Evolutionary conservation across 2,113 vertebrate genomes (phyloP), one percentile per base, ranked within the genome.

Genomic region (Sorex araneus): DNA sequence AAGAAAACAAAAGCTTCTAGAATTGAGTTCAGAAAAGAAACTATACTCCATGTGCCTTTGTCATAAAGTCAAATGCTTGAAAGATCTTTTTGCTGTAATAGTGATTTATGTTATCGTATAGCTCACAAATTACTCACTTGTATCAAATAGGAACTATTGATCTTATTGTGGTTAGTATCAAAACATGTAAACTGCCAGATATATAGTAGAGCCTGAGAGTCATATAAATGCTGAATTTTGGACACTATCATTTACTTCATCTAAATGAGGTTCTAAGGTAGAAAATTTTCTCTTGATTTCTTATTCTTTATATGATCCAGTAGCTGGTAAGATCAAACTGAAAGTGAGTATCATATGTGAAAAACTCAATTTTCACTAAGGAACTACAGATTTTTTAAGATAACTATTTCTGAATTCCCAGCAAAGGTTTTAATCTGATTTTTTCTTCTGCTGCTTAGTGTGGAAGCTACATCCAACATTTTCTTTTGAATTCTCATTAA

Each of bases 11-110:
- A 60, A 21, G 2, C 3, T 60, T 60, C 19, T 21, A 60, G 73
- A 95, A 81, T 45, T 84, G 70, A 96, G 80, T 73, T 92, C 85
- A 94, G 12, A 47, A 67, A 84, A 84, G 15, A 84, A 73, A 88
- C 36, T 7, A 66, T 32, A 77, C 19, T 50, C n/a, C 78, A 32
- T 83, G 21, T 50, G 36, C 32, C 27, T 93, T 75, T 73, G 16
- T 84, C 70, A 80, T 25, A 81, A 90, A 57, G 82, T 21, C 90
- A 69, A 64, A 67, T 50, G 19, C 63, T 89, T 89, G 23, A 83
- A 92, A 90, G 73, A 25, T 8, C 79, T 47, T 84, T 92, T 81
- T 84, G 43, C 28, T 73, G 69, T 84, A 28, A 70, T 45, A 79
- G 36, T 77, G 84, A 79, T 89, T 94, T 83, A 88, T 77, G 81